Evolutionary conservation across 2,797 vertebrate genomes (phyloP).

Genomic region (Anableps anableps): DNA sequence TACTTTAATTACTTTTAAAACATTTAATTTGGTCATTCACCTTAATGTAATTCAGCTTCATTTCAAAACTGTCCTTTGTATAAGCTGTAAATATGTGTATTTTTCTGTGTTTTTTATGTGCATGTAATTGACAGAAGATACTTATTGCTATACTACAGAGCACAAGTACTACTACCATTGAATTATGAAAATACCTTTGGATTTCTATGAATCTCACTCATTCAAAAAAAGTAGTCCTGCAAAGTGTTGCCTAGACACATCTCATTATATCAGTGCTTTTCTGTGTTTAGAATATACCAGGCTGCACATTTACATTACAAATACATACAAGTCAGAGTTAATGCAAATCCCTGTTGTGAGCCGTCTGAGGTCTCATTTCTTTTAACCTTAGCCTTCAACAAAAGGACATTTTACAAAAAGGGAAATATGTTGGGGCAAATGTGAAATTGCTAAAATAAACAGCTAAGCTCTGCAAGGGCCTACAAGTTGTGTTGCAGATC

Average conservation of each 20-base stretch:
- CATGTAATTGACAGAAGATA: constrained; percentile 23
- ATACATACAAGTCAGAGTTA: background rate
- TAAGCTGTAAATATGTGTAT: constrained; percentile 4
- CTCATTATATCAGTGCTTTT: constrained; percentile 29
- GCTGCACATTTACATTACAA: background rate
- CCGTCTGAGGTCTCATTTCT: background rate
- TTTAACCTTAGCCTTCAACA: background rate
- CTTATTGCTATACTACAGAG: constrained; percentile 32
- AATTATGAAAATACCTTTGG: background rate
- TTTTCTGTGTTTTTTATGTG: constrained; percentile 19
- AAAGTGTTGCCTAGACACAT: constrained; percentile 29
- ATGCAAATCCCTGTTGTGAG: constrained; percentile 12
- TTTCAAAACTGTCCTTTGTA: background rate
- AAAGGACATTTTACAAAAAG: background rate
- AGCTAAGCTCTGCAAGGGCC: no score
- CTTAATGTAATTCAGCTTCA: constrained; percentile 1
- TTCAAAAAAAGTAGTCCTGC: constrained; percentile 51
- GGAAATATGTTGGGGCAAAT: background rate
- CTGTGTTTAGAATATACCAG: background rate
- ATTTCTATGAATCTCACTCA: background rate
- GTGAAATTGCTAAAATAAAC: background rate
- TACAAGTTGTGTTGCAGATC: no score
- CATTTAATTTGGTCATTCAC: constrained; percentile 13
- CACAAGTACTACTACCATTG: constrained; percentile 10
- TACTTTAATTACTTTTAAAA: constrained; percentile 16